Evolutionary conservation across 2,888 invertebrate genomes (phyloP).

Genomic region (Anagyrus pseudococci): DNA sequence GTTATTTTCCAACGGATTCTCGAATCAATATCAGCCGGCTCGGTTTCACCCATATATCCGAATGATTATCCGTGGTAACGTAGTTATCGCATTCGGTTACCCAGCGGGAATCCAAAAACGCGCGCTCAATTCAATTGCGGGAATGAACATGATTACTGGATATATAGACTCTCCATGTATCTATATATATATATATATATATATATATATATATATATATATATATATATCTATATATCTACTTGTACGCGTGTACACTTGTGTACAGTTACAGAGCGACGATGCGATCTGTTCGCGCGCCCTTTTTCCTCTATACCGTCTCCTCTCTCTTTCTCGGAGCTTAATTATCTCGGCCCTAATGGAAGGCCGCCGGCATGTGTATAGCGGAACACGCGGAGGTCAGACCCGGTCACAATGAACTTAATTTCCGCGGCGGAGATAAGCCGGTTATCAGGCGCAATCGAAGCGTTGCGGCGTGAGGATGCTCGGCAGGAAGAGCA

Average conservation of each 20-base stretch:
- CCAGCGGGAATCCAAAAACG: conserved; percentile 22
- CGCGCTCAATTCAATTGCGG: conserved; percentile 28
- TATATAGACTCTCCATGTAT: not conserved
- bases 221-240: not conserved
- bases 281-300: not conserved
- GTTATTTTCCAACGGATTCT: too few species aligned
- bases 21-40: not conserved
- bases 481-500: conserved; percentile 10
- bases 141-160: conserved; percentile 28
- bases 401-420: conserved; percentile 44
- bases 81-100: conserved; percentile 14
- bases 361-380: conserved; percentile 39
- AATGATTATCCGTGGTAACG: conserved; percentile 20
- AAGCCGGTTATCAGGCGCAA: conserved; percentile 51
- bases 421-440: conserved; percentile 51
- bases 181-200: too few species aligned
- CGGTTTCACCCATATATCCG: not conserved
- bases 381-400: too few species aligned
- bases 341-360: conserved; percentile 50
- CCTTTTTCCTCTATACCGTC: too few species aligned
- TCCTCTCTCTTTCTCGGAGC: conserved; percentile 3
- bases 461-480: conserved; percentile 13
- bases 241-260: too few species aligned
- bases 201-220: too few species aligned
- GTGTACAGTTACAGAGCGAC: too few species aligned